Evolutionary conservation across 2,797 vertebrate genomes (phyloP).

Genomic region (Lepus townsendii): DNA sequence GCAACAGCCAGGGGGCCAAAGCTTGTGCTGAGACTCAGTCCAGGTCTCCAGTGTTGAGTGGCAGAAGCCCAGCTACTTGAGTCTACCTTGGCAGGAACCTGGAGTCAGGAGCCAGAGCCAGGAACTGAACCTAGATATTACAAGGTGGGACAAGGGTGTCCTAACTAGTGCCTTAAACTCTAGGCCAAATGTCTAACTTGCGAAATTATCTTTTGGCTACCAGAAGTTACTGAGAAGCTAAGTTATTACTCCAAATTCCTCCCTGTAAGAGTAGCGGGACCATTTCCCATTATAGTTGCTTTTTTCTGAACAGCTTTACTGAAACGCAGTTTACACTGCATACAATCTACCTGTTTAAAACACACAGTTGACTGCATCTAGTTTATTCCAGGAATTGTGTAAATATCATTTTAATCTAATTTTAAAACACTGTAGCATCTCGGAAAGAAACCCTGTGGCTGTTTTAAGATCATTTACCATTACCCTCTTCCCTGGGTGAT

Average conservation of each 20-base stretch:
- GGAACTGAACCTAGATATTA: too few species aligned
- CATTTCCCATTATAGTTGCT: background rate
- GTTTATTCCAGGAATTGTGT: background rate
- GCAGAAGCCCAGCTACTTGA: too few species aligned
- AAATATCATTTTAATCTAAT: background rate
- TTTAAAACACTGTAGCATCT: conserved; percentile 18
- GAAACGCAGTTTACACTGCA: background rate
- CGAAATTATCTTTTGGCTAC: background rate
- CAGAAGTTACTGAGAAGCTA: background rate
- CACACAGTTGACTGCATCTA: background rate
- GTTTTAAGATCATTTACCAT: background rate
- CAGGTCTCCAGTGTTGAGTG: too few species aligned
- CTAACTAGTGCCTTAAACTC: too few species aligned
- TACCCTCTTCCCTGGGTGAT: background rate
- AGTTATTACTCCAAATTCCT: background rate
- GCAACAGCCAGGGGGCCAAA: too few species aligned
- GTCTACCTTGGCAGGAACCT: too few species aligned
- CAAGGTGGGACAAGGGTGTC: too few species aligned
- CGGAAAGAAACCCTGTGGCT: background rate
- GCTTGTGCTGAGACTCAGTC: too few species aligned
- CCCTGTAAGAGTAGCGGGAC: background rate
- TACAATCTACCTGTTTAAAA: background rate
- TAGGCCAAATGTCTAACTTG: too few species aligned
- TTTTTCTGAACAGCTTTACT: conserved; percentile 1
- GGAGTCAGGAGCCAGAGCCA: too few species aligned